These are phyloP conservation scores for Trileptium ribeirensis DNA, from an alignment of 2,888 invertebrate species.

Conservation along the genomic window DNA sequence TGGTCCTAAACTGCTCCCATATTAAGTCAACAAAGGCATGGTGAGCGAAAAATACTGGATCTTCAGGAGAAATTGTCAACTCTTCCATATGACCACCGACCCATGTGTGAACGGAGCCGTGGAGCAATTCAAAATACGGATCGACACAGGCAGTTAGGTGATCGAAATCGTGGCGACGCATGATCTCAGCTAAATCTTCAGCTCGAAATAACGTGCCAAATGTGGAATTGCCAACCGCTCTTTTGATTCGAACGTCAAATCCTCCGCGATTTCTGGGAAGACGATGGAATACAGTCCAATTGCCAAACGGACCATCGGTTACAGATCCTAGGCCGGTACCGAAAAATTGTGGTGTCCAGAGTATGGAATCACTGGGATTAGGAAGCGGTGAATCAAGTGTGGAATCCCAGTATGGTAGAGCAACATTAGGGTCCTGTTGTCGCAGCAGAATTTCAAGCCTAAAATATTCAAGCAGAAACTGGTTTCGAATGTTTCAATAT, in stretches of 20 bases:
- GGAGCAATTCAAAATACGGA: conserved; percentile 40
- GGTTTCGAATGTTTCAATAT: too few species aligned
- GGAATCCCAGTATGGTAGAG: conserved; percentile 18
- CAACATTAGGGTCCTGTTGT: background rate
- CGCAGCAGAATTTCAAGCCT: conserved; percentile 8
- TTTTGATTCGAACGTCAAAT: background rate
- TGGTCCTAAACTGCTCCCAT: conserved; percentile 38
- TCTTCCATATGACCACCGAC: conserved; percentile 42
- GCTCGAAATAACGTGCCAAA: conserved; percentile 23
- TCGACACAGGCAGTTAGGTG: conserved; percentile 25
- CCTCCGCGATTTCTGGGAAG: conserved; percentile 12
- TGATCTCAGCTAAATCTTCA: conserved; percentile 16
- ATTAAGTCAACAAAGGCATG: conserved; percentile 43
- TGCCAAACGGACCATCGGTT: conserved; percentile 48
- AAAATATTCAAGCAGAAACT: too few species aligned
- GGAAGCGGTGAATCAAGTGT: conserved; percentile 41
- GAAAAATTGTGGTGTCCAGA: conserved; percentile 44
- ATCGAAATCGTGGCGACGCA: background rate
- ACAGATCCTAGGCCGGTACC: conserved; percentile 48
- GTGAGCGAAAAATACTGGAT: conserved; percentile 44
- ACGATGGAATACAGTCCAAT: conserved; percentile 46
- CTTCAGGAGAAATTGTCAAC: conserved; percentile 40
- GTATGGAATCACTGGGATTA: conserved; percentile 42
- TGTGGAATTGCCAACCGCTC: conserved; percentile 20
- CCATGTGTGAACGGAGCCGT: conserved; percentile 39